Evolutionary conservation across 2,888 invertebrate species (phyloP).

Genomic region (Drosophila maculinotata): DNA sequence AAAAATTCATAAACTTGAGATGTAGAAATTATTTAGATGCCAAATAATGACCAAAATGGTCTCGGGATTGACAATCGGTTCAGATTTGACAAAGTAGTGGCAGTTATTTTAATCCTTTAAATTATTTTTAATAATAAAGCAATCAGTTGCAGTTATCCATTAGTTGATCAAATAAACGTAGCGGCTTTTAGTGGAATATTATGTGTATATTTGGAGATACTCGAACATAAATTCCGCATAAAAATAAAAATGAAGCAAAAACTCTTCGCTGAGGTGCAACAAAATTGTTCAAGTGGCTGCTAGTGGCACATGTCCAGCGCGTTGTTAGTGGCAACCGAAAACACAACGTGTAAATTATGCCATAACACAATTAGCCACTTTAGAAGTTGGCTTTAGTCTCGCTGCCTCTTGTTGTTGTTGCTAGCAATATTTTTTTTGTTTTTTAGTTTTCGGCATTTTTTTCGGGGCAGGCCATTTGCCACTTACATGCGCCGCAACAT

Average conservation of each 20-base stretch:
- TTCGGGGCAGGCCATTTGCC: conserved; percentile 64
- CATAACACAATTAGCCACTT: conserved; percentile 80
- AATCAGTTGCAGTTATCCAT: conserved; percentile 29
- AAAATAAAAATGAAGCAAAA: conserved; percentile 2
- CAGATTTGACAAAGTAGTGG: too few relatives aligned
- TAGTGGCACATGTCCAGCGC: conserved; percentile 74
- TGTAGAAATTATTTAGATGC: too few relatives aligned
- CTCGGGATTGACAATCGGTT: too few relatives aligned
- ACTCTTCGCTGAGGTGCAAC: conserved; percentile 43
- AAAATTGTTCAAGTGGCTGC: conserved; percentile 56
- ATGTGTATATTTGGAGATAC: conserved; percentile 27
- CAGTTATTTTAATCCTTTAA: too few relatives aligned
- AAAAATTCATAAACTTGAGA: too few relatives aligned
- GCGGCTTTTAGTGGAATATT: conserved; percentile 28
- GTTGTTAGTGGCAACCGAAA: conserved; percentile 74
- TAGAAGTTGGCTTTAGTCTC: conserved; percentile 64
- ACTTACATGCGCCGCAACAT: conserved; percentile 72
- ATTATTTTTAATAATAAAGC: too few relatives aligned
- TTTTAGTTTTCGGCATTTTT: conserved; percentile 14
- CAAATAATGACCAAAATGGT: too few relatives aligned
- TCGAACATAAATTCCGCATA: conserved; percentile 33
- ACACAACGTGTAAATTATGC: conserved; percentile 80
- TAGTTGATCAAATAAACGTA: conserved; percentile 24
- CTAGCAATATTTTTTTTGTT: conserved; percentile 16
- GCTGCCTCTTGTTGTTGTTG: conserved; percentile 31